These are phyloP conservation scores for Mesopsocus fuscifrons DNA, from an alignment of 2,888 invertebrate species.

Conservation along the genomic window DNA sequence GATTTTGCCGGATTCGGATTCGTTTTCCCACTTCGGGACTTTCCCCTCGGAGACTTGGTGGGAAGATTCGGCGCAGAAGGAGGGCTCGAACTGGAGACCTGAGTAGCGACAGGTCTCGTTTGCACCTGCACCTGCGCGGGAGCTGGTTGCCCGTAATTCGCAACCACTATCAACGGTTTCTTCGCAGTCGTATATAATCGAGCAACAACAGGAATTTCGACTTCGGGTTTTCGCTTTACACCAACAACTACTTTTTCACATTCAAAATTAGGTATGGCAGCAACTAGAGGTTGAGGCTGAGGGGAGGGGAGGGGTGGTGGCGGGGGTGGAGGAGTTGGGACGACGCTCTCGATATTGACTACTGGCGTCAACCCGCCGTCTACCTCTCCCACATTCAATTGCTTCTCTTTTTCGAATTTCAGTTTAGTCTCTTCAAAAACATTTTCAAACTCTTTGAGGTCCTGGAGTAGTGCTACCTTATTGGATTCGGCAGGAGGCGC, in stretches of 20 bases:
- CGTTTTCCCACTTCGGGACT: constrained; percentile 27
- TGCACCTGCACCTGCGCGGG: constrained; percentile 23
- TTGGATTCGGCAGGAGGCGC: constrained; percentile 1
- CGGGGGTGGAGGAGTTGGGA: constrained; percentile 7
- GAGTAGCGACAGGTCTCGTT: constrained; percentile 28
- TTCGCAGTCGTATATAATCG: not conserved
- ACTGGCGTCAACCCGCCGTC: not conserved
- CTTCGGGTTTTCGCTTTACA: not conserved
- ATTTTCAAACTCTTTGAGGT: constrained; percentile 9
- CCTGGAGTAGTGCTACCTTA: not conserved
- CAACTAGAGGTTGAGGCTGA: not conserved
- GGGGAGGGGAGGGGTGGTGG: constrained; percentile 6
- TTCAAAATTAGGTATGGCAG: not conserved
- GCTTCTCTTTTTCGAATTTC: constrained; percentile 7
- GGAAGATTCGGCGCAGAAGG: constrained; percentile 31
- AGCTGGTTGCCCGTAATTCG: constrained; percentile 33
- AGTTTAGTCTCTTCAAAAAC: constrained; percentile 7
- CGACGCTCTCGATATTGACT: not conserved
- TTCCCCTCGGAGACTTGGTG: constrained; percentile 20
- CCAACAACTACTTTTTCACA: not conserved
- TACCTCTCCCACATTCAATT: not conserved
- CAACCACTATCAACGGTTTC: constrained; percentile 33
- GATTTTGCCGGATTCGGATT: constrained; percentile 28
- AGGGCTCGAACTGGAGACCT: constrained; percentile 36
- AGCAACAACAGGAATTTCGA: not conserved